Base-by-base conservation (phyloP, 92 coral and sea anemone genomes). In the Galaxea fascicularis region DNA sequence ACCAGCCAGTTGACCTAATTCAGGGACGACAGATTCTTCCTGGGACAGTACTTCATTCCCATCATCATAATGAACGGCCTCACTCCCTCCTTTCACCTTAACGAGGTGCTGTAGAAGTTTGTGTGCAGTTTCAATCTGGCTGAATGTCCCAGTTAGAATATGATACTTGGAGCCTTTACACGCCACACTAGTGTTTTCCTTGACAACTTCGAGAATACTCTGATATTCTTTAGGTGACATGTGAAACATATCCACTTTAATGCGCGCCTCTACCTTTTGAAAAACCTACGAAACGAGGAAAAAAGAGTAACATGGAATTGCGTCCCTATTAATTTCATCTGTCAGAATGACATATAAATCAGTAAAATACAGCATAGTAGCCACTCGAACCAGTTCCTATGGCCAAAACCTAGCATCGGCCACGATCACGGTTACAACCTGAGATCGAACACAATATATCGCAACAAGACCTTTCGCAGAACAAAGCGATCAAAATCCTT, bases 191-290 rank as follows among this genome's bases (percentile, higher is more conserved):
- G 82, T 65, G 78, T 88, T 69, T 20, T 69, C 49, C 21, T 66
- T 64, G 6, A 89, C 24, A 53, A 29, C 29, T 27, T 82, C 66
- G 28, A 84, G 77, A 0, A 79, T 71, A 10, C 52, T 62, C 9
- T 11, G 16, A 39, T 70, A 29, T 53, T 78, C 26, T 49, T 22
- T 20, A 59, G 76, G 53, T 20, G 44, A 60, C 7, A 66, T 22
- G 4, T 5, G 51, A 78, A 82, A 59, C n/a, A 29, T 27, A 21
- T 53, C 65, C 22, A 41, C 25, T 20, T 71, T 54, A 16, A 84
- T 24, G 44, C 92, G 92, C 18, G 92, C 92, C 29, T 68, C 21
- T 0, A 89, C 86, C 41, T 57, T 58, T 47, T 51, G 59, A 72
- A 84, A 73, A 53, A 89, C 85, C 92, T 89, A 46, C 17, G 44